Base-by-base conservation (phyloP, 1,140 invertebrate genomes). In the Pogonognathellus flavescens region DNA sequence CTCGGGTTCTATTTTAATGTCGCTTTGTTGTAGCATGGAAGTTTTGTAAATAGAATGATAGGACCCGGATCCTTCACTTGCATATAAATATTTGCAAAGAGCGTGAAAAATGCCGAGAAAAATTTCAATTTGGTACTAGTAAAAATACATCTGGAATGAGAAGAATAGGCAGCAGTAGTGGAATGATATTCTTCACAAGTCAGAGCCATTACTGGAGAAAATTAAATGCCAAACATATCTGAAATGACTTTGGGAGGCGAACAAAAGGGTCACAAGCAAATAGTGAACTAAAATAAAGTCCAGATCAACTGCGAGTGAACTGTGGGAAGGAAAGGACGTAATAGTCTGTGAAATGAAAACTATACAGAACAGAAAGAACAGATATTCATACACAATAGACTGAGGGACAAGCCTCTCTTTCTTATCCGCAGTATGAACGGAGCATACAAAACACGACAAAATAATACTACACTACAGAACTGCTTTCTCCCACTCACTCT, bases 211-310 rank as follows among this genome's bases (percentile, higher is more conserved):
- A 84, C 76, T 2, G 81, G 85, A 70, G 70, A 81, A 87, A 87
- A 87, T 87, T 85, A 87, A 87, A 87, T 87, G 84, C 84, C 86
- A 84, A 66, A 82, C 84, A 87, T 87, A 87, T 87, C 62, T 87
- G 84, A 86, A 85, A 87, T 87, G 82, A 86, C 84, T 87, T 57
- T 25, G 59, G 52, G 85, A 83, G 53, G 57, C 50, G 82, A 86
- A 72, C 11, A 59, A 82, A 62, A 62, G 59, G 18, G 18, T 20
- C 59, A 62, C n/a, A 62, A 20, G 16, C 59, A 20, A 62, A 62
- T 62, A 57, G 11, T 57, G 9, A 57, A 57, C 53, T 57, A 57
- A 13, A 57, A n/a, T 13, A 57, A 57, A 57, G 53, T 57, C 31
- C 31, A 41, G 31, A 41, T 41, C 1, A 41, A 41, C 31, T 41